Percentiles rank a stretch among this genome's conserved stretches.
These are phyloP conservation scores for Notoglanidium macrostoma DNA, from an alignment of 2,797 vertebrate species.

Conservation along the genomic window DNA sequence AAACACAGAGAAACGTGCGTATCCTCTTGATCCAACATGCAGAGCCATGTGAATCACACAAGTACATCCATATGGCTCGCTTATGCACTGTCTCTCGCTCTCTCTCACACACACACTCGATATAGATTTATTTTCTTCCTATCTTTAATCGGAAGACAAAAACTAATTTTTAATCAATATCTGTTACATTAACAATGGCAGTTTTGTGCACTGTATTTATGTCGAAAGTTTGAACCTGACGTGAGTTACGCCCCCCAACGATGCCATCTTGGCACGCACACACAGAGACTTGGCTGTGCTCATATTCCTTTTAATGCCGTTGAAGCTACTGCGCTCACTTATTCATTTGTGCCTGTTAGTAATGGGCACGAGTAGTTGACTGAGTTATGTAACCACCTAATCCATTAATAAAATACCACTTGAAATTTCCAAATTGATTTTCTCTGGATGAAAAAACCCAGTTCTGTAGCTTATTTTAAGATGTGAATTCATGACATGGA, in stretches of 20 bases:
- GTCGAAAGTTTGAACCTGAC: not conserved
- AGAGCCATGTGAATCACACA: slow-evolving; percentile 12
- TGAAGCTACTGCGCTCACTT: not conserved
- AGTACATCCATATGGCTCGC: not conserved
- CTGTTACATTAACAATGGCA: not conserved
- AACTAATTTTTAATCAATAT: not conserved
- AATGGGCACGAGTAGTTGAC: not conserved
- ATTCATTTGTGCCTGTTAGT: not conserved
- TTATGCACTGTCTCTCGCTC: not conserved
- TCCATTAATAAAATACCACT: slow-evolving; percentile 14
- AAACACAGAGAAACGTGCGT: not conserved
- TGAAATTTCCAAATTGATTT: not conserved
- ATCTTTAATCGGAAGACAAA: not conserved
- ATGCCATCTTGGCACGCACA: not conserved
- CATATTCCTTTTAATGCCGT: not conserved
- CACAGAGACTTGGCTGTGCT: not conserved
- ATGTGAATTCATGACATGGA: not conserved
- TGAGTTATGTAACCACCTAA: not conserved
- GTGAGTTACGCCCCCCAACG: not conserved
- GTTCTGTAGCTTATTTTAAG: not conserved
- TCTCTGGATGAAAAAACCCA: not conserved
- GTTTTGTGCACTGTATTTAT: not conserved
- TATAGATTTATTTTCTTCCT: not conserved
- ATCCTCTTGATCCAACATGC: not conserved
- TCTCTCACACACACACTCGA: not conserved